These are phyloP conservation scores for Genyomyrus donnyi DNA, from an alignment of 2,113 vertebrate species.

Conservation along the genomic window DNA sequence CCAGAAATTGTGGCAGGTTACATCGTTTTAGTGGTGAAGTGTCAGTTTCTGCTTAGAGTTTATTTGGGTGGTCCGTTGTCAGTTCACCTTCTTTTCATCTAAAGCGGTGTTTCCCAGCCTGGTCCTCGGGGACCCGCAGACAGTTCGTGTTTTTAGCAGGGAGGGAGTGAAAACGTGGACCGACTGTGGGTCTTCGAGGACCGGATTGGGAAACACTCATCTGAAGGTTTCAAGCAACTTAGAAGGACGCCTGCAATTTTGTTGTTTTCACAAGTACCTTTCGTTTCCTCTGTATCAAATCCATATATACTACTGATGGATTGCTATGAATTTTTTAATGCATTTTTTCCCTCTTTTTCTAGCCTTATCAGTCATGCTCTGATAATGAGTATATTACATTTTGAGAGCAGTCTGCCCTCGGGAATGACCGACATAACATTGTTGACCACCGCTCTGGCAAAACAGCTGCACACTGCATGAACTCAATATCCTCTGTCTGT, in stretches of 20 bases:
- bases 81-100: too few species aligned
- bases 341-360: neutral
- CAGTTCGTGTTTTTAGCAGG: neutral
- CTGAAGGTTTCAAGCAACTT: neutral
- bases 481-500: neutral
- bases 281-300: neutral
- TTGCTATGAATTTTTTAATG: neutral
- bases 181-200: neutral
- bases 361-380: neutral
- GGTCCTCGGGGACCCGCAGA: neutral
- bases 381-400: neutral
- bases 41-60: neutral
- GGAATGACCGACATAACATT: neutral
- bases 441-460: neutral
- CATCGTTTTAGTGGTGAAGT: neutral
- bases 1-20: neutral
- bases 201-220: neutral
- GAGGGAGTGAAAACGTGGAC: neutral
- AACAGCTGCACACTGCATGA: neutral
- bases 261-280: neutral
- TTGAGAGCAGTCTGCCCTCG: neutral
- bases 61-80: neutral
- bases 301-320: neutral
- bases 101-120: neutral
- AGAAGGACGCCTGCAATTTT: neutral